Evolutionary conservation across 2,888 invertebrate species (phyloP), one percentile per base, ranked within the genome.

Genomic region (Epirrhoe tristata): DNA sequence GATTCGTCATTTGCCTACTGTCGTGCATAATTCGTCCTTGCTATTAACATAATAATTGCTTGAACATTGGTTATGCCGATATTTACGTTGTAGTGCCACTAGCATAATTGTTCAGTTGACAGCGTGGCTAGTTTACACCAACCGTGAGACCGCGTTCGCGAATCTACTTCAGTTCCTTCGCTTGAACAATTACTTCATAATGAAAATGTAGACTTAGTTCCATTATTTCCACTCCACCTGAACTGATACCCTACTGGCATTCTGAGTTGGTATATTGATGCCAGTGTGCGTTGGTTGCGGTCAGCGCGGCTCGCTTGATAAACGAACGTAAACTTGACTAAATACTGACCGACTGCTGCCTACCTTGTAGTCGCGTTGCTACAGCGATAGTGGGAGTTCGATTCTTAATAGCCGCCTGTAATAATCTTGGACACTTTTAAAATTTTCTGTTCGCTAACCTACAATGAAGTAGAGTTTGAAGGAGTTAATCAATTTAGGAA

Each of bases 271-370:
- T 39, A 8, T 48, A 51, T 65, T 51, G 50, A 55, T 10, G 32
- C 7, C 60, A 60, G 52, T 56, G 65, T 72, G 74, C 74, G 72
- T 78, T 71, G 78, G 72, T 78, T 90, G 91, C 82, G 90, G 91
- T 91, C 78, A 73, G 77, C 85, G 85, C 84, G 84, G 86, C 83
- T 85, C 84, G 74, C 80, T 85, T 81, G 79, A 86, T 91, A 90
- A 91, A 91, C 87, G 90, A 85, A 84, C 86, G 81, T 91, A 90
- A 91, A 88, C 84, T 88, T 81, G 81, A 86, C 90, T 91, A 90
- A 91, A 90, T 80, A 87, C 87, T 84, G 84, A 81, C 82, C 85
- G 82, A 81, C 83, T 82, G 80, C 78, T 74, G 75, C 59, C 36
- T 55, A 75, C 69, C 70, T 67, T 43, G 78, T 69, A 76, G 74